Evolutionary conservation across 2,797 vertebrate species (phyloP).

Genomic region (Pteropus rufus): DNA sequence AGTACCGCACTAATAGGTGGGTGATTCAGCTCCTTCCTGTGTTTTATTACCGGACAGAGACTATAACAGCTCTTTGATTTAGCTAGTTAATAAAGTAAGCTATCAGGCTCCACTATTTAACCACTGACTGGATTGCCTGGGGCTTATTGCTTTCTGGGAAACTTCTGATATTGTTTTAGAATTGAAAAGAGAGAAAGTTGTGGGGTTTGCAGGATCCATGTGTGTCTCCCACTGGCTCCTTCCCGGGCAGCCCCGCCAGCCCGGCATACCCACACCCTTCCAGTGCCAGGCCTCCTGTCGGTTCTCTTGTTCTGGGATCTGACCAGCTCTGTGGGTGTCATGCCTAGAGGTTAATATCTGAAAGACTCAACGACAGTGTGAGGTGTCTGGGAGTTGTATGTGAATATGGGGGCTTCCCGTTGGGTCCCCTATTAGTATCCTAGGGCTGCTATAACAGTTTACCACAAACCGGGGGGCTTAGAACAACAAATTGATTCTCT

Average conservation of each 20-base stretch:
- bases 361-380: not conserved
- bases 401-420: not conserved
- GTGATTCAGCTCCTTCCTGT: conserved; percentile 60
- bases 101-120: conserved; percentile 8
- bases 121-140: not conserved
- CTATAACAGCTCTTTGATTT: conserved; percentile 62
- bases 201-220: not conserved
- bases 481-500: not conserved
- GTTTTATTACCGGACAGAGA: conserved; percentile 54
- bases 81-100: conserved; percentile 65
- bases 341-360: not conserved
- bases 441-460: not conserved
- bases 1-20: conserved; percentile 41
- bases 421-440: not conserved
- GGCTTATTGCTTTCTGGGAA: conserved; percentile 39
- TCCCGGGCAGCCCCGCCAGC: not conserved
- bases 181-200: not conserved
- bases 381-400: not conserved
- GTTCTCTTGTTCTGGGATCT: not conserved
- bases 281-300: not conserved
- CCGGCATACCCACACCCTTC: accelerated
- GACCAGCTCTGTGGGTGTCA: not conserved
- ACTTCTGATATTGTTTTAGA: not conserved
- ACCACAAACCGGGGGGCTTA: not conserved
- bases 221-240: not conserved